Base-by-base conservation (phyloP, 1,140 invertebrate genomes). In the Drosophila lowei region DNA sequence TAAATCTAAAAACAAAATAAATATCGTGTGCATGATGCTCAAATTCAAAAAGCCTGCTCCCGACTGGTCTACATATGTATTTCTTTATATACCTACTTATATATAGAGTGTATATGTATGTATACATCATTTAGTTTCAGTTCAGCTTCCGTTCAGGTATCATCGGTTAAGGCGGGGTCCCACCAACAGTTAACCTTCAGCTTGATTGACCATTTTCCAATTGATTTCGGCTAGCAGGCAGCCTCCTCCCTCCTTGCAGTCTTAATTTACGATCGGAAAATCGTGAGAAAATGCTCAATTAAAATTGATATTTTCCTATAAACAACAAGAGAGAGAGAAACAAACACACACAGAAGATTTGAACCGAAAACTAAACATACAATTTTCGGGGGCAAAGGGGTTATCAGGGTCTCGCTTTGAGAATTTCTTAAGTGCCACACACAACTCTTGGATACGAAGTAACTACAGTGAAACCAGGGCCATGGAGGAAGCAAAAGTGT, bases 281-380 rank as follows among this genome's bases (percentile, higher is more conserved):
- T 88, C 81, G 83, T 85, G 81, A 85, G 81, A 81, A 86, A 85
- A 75, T 81, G 48, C 43, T 74, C 74, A 81, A 86, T 85, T 85
- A 64, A 80, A 78, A 75, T 81, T 85, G 77, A 86, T 85, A 85
- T 75, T 86, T 81, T 41, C 23, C 21, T 50, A 74, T 67, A 86
- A 85, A 81, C 55, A 85, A 77, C 85, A 56, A 77, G 4, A 48
- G 42, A 23, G 7, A 57, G n/a, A 23, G 41, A 21, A n/a, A 34
- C 15, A 60, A 3, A 5, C 23, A 41, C 6, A 18, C 54, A 18
- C 25, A 25, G 30, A 42, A 46, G 34, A 55, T 34, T 34, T 34
- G 60, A 66, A 43, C 61, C 53, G 15, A 76, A 67, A 62, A 21
- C 60, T 80, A 86, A 79, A 84, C 64, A 84, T 47, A 28, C 70